Evolutionary conservation across 2,797 vertebrate species (phyloP).

Genomic region (Sparidentex hasta): DNA sequence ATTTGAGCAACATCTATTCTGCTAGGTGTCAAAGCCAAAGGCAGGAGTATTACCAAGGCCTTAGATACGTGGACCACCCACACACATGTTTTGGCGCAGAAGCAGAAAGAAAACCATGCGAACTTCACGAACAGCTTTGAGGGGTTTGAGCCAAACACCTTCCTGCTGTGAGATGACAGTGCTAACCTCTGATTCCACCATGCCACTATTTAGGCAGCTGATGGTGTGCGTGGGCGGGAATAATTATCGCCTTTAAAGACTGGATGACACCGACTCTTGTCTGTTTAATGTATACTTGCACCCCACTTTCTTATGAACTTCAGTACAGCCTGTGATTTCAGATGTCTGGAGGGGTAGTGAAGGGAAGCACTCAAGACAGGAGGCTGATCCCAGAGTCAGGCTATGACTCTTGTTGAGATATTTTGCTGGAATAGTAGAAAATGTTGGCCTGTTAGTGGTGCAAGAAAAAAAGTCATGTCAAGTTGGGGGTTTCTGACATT

Average conservation of each 20-base stretch:
- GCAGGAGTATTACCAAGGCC: background rate
- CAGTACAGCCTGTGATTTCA: conserved; percentile 44
- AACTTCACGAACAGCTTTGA: conserved; percentile 15
- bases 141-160: conserved; percentile 6
- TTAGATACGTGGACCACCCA: conserved; percentile 2
- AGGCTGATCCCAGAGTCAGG: background rate
- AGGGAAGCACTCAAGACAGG: background rate
- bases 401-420: background rate
- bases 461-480: too few relatives aligned
- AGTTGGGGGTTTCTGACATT: background rate
- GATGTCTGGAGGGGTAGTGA: conserved; percentile 16
- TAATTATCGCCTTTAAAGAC: conserved; percentile 46
- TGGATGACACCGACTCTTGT: conserved; percentile 4
- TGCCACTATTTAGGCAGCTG: conserved; percentile 34
- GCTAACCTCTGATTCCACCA: conserved; percentile 16
- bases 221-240: conserved; percentile 47
- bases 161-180: conserved; percentile 29
- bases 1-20: background rate
- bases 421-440: too few relatives aligned
- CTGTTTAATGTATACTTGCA: conserved; percentile 25
- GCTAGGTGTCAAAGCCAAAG: background rate
- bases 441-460: too few relatives aligned
- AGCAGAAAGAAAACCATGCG: background rate
- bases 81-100: conserved; percentile 1
- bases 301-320: conserved; percentile 17